Evolutionary conservation across 2,888 invertebrate species (phyloP).

Genomic region (Parasteatoda lunata): DNA sequence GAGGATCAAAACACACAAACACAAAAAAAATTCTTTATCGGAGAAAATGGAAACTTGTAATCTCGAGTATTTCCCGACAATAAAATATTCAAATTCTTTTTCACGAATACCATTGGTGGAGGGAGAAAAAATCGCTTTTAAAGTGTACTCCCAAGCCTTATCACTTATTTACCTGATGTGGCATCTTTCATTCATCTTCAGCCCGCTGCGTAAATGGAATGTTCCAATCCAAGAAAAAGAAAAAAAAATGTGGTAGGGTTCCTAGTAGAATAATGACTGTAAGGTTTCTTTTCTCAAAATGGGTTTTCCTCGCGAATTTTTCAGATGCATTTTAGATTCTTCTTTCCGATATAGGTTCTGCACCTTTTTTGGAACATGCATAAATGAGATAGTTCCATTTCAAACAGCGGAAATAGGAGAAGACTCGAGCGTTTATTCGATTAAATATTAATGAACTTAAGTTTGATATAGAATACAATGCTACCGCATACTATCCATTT

Average conservation of each 20-base stretch:
- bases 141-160: slow-evolving; percentile 57
- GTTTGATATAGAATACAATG: no score
- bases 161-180: slow-evolving; percentile 64
- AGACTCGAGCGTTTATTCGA: no score
- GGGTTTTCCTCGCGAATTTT: slow-evolving; percentile 64
- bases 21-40: no score
- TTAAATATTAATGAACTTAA: no score
- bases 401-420: neutral
- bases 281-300: slow-evolving; percentile 62
- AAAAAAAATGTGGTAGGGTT: slow-evolving; percentile 14
- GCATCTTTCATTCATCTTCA: slow-evolving; percentile 59
- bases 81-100: slow-evolving; percentile 36
- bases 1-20: no score
- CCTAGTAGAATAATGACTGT: slow-evolving; percentile 58
- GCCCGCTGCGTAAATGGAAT: slow-evolving; percentile 52
- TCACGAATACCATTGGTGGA: slow-evolving; percentile 13
- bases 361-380: slow-evolving; percentile 47
- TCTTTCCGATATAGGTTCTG: slow-evolving; percentile 52
- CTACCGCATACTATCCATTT: no score
- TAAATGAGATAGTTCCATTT: slow-evolving; percentile 49
- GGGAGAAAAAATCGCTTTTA: slow-evolving; percentile 41
- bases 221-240: slow-evolving; percentile 16
- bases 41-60: no score
- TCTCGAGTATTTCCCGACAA: neutral
- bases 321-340: slow-evolving; percentile 63